Conservation (phyloP, 2,888 invertebrate genomes). For the Agrotis puta region DNA sequence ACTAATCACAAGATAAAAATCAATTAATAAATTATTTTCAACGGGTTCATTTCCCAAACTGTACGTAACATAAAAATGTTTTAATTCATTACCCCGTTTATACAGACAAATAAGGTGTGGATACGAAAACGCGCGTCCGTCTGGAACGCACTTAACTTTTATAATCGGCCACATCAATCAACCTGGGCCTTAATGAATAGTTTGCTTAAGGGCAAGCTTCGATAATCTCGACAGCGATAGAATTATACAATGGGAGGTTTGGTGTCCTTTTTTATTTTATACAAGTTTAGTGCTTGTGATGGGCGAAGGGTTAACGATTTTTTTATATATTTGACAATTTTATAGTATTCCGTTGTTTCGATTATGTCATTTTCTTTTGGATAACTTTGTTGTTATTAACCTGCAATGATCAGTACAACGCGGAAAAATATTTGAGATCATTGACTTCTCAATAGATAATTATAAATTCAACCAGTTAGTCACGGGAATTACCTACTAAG, state of each 20-base stretch:
- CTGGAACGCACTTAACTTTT: conserved; percentile 72
- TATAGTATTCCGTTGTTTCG: conserved; percentile 14
- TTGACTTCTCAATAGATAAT: conserved; percentile 27
- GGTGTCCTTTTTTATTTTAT: conserved; percentile 68
- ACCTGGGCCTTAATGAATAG: conserved; percentile 82
- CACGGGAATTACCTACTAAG: conserved; percentile 20
- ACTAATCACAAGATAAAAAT: conserved; percentile 27
- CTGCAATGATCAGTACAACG: neutral
- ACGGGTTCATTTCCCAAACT: conserved; percentile 24
- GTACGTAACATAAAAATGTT: conserved; percentile 37
- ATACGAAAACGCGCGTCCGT: conserved; percentile 64
- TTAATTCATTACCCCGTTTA: conserved; percentile 62
- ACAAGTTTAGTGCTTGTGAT: conserved; percentile 57
- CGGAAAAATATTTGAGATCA: conserved; percentile 6
- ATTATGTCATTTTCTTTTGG: neutral
- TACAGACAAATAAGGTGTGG: conserved; percentile 65
- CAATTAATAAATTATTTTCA: conserved; percentile 24
- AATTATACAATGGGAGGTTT: conserved; percentile 78
- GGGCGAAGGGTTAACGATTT: conserved; percentile 64
- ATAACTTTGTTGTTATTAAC: neutral
- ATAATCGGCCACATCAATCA: conserved; percentile 83
- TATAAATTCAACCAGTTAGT: neutral
- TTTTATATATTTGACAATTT: conserved; percentile 48
- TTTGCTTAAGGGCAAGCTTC: conserved; percentile 82
- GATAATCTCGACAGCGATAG: conserved; percentile 78